Evolutionary conservation across 2,797 vertebrate genomes (phyloP), one percentile per base, ranked within the genome.

Genomic region (Cyclura pinguis): DNA sequence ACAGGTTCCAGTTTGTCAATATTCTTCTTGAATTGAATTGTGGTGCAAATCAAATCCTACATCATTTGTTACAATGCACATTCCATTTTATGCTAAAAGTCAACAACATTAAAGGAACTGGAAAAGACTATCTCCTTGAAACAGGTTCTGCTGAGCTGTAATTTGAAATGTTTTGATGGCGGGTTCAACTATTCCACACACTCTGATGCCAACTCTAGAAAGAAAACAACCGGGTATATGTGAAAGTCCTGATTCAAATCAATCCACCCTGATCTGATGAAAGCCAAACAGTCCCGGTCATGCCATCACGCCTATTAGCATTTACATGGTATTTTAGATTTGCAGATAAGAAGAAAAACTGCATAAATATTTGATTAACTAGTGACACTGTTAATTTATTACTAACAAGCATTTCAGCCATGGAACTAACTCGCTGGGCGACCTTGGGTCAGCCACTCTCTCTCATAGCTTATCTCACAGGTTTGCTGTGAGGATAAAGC

Each of bases 281-380:
- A 64, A 85, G 47, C 14, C 62, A 69, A 89, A 52, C 72, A 77
- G 47, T 29, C 22, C 62, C 5, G 32, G 27, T 67, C 52, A 35
- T 50, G 84, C 62, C 16, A 38, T 69, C 50, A 55, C n/a, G 20
- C n/a, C 76, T 69, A 78, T 77, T 78, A 90, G 85, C 50, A 47
- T 73, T 94, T 59, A 93, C 27, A 62, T 29, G 29, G 47, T 0
- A 29, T 88, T 91, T 94, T 91, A 86, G 86, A 92, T 9, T 80
- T 88, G 67, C 88, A 91, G 88, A 78, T 78, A 90, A 69, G 91
- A 90, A 69, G 91, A 18, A 57, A 88, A 94, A 84, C 80, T 89
- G 83, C 90, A 88, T 73, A 92, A 95, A 95, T 76, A 93, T 62
- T 74, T 91, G 91, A 93, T 89, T 86, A 93, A 92, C 90, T 92